Percentiles rank a stretch among this genome's conserved stretches.
Evolutionary conservation across 2,888 invertebrate species (phyloP).

Genomic region (Entomobrya multifasciata): DNA sequence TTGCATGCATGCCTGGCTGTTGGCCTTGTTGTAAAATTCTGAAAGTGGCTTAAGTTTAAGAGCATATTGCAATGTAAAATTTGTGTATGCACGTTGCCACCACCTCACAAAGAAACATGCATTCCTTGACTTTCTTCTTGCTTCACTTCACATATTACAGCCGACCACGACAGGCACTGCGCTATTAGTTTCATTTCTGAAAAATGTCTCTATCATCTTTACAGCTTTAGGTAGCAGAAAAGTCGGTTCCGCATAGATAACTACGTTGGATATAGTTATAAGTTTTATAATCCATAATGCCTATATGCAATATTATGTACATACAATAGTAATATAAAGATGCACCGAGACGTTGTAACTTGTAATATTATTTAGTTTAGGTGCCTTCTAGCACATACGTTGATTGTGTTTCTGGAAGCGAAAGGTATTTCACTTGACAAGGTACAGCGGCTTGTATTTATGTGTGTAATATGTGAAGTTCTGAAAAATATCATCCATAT

Average conservation of each 20-base stretch:
- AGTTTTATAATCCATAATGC: too few relatives aligned
- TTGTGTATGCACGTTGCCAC: slow-evolving; percentile 30
- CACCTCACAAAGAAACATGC: slow-evolving; percentile 2
- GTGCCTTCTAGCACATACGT: background rate
- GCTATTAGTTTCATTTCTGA: background rate
- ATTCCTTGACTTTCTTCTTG: slow-evolving; percentile 21
- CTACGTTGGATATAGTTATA: background rate
- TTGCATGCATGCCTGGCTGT: background rate
- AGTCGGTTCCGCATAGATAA: background rate
- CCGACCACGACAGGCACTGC: background rate
- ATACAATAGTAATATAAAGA: background rate
- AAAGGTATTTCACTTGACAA: slow-evolving; percentile 36
- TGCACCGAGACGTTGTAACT: background rate
- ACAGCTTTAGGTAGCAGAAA: slow-evolving; percentile 17
- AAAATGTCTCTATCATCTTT: slow-evolving; percentile 39
- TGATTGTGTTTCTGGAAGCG: too few relatives aligned
- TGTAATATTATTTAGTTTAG: background rate
- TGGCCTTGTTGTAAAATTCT: background rate
- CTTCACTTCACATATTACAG: background rate
- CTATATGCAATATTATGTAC: background rate
- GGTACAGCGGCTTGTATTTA: slow-evolving; percentile 39
- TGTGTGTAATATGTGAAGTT: slow-evolving; percentile 36
- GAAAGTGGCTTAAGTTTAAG: slow-evolving; percentile 56
- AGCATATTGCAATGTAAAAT: slow-evolving; percentile 24
- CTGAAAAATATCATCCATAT: slow-evolving; percentile 52